Base-by-base conservation (phyloP, 2,888 invertebrate genomes). In the Euphydryas editha region DNA sequence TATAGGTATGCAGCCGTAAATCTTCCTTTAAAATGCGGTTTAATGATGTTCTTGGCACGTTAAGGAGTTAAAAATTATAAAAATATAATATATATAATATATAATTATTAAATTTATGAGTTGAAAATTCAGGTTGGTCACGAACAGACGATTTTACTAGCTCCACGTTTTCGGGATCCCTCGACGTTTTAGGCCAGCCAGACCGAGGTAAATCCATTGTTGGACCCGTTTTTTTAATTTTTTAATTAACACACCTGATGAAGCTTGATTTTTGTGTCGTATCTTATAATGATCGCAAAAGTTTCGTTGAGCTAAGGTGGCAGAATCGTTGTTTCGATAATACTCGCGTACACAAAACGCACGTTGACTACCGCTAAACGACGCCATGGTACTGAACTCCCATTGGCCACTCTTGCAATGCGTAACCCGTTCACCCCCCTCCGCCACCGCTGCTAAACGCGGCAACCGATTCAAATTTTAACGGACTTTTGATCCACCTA, bases 81-180 rank as follows among this genome's bases (percentile, higher is more conserved):
- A n/a, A n/a, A n/a, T n/a, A n/a, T n/a, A n/a, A n/a, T n/a, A n/a
- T n/a, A n/a, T n/a, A n/a, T n/a, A n/a, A n/a, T n/a, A n/a, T n/a
- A n/a, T n/a, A n/a, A n/a, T n/a, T n/a, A n/a, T n/a, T n/a, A n/a
- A n/a, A 67, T 70, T 74, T 74, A 30, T 72, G 70, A 71, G 70
- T 69, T n/a, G 73, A 73, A 51, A 72, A 69, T 37, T 57, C 61
- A 21, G 72, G 73, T 51, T 73, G 57, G 37, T 69, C 69, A 57
- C 59, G 39, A 65, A 73, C 61, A 67, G 69, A 71, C 62, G 60
- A n/a, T 13, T 10, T 59, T 47, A 71, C 68, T 49, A 47, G 56
- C 15, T 68, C 69, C 11, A 73, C 58, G 65, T 69, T 72, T 44
- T 15, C 44, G 44, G 36, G 69, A 70, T 72, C 17, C 66, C 15